Percentiles rank a stretch among this genome's conserved stretches.
Conservation (phyloP, 2,888 invertebrate species). For the Lysandra coridon region DNA sequence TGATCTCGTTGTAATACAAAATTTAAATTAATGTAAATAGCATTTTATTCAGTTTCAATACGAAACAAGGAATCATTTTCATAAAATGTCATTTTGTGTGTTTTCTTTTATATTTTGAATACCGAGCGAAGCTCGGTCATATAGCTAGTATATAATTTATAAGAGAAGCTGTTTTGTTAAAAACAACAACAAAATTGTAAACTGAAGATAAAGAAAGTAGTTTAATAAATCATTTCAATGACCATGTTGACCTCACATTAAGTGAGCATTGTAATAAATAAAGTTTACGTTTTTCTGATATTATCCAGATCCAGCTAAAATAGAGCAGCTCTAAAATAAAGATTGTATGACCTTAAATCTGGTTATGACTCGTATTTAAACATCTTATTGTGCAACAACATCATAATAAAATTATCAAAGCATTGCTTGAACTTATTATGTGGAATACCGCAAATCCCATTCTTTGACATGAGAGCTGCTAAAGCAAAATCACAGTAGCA, state of each 20-base stretch:
- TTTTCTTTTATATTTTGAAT: no score
- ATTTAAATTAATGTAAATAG: no score
- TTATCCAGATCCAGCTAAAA: not conserved
- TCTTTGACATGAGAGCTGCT: not conserved
- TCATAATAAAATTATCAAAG: not conserved
- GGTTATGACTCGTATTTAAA: not conserved
- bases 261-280: not conserved
- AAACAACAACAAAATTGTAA: not conserved
- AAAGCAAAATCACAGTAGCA: not conserved
- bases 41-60: no score
- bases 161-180: not conserved
- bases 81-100: no score
- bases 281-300: not conserved
- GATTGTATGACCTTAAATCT: no score
- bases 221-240: not conserved
- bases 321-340: not conserved
- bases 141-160: no score
- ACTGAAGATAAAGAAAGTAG: not conserved
- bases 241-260: not conserved
- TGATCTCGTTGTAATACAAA: no score
- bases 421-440: no score
- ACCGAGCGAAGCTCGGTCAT: no score
- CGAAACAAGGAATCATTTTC: no score
- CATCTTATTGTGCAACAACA: not conserved
- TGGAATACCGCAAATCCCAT: no score